Evolutionary conservation across 2,888 invertebrate species (phyloP), one percentile per base, ranked within the genome.

Genomic region (Hyposoter dolosus): DNA sequence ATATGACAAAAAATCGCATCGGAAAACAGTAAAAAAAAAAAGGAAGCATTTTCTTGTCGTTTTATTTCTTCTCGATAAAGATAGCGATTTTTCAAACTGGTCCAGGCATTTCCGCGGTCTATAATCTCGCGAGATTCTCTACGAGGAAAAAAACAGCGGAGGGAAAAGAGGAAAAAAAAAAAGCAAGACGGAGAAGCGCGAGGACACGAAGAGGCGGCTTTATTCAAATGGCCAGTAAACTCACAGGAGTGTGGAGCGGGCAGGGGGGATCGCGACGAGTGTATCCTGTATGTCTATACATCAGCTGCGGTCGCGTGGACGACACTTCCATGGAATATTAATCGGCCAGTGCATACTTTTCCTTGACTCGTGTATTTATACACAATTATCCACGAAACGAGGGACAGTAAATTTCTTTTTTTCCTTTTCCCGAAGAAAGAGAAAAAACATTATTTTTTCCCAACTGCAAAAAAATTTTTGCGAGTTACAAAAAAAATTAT

Each of bases 281-380:
- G 47, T 56, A 32, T 47, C 45, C 60, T 60, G 19, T 71, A 50
- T 78, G 47, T 78, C 19, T 23, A 66, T 80, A 78, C 63, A 71
- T 82, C 75, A 77, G 74, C 90, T 89, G 88, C 89, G 89, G 93
- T 93, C 93, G 93, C 93, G 93, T 93, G 93, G 92, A 93, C 90
- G 87, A 89, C 88, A 91, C 92, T 89, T 90, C 87, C 86, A 84
- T 85, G 88, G 93, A 93, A 93, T 93, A 93, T 92, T 91, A 92
- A 93, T 77, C 78, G 86, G 78, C 28, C 76, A 76, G 76, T 72
- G 76, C 75, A 63, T 76, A 50, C 60, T 83, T 23, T 19, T 23
- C 69, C 56, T 45, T 76, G 63, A 71, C 76, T 66, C 66, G 74
- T 32, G 32, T 50, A 72, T 45, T 76, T 60, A 53, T 56, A 65